Conservation (phyloP, 2,888 invertebrate species). For the Ramazzottius varieornatus region DNA sequence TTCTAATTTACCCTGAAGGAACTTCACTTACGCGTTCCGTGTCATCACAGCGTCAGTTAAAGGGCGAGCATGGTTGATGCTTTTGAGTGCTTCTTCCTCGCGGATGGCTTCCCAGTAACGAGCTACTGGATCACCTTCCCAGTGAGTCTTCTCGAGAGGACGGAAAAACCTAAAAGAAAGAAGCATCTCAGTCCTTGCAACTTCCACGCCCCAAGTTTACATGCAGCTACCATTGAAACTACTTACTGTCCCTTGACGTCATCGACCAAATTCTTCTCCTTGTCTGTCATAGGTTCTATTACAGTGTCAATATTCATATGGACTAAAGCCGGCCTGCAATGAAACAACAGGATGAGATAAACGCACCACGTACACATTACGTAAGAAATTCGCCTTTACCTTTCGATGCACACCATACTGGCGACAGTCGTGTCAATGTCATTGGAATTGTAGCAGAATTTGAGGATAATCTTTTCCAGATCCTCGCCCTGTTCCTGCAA, state of each 20-base stretch:
- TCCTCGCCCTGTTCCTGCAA: not conserved
- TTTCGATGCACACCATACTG: not conserved
- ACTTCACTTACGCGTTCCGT: no score
- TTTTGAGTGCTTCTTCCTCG: not conserved
- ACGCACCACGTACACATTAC: no score
- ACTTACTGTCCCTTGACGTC: not conserved
- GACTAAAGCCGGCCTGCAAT: not conserved
- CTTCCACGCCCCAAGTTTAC: not conserved
- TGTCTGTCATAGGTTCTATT: not conserved
- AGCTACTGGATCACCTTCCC: not conserved
- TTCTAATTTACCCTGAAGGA: no score
- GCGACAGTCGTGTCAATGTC: not conserved
- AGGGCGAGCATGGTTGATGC: no score
- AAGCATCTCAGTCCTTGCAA: not conserved
- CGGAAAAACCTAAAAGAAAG: not conserved
- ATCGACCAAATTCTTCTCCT: not conserved
- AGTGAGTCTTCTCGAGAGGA: not conserved
- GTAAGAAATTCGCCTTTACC: no score
- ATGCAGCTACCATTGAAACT: not conserved
- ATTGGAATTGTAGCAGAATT: not conserved
- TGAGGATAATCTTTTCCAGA: constrained; percentile 2
- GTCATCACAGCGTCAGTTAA: no score
- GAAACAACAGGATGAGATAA: not conserved
- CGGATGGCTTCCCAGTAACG: constrained; percentile 2
- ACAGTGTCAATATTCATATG: not conserved